These are phyloP conservation scores for Sebastes minor DNA, from an alignment of 2,797 vertebrate species.

Conservation along the genomic window DNA sequence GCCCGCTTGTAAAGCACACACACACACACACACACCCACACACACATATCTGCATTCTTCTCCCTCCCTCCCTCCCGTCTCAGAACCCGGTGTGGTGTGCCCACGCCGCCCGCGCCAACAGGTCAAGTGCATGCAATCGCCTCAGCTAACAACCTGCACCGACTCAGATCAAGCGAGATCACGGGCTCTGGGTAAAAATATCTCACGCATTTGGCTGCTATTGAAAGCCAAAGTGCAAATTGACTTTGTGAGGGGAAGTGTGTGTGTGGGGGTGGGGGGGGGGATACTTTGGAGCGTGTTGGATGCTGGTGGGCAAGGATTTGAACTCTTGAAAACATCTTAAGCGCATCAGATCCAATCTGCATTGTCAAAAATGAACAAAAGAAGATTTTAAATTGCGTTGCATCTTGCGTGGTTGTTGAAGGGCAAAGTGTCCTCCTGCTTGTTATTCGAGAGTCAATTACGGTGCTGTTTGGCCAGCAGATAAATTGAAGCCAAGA, in stretches of 20 bases:
- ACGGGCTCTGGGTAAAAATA: slow-evolving; percentile 67
- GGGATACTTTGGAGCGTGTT: not conserved
- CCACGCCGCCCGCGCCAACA: slow-evolving; percentile 51
- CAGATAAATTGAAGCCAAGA: slow-evolving; percentile 55
- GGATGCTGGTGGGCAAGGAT: slow-evolving; percentile 33
- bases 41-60: slow-evolving; percentile 14
- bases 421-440: slow-evolving; percentile 43
- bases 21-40: not conserved
- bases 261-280: not conserved
- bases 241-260: slow-evolving; percentile 16
- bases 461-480: slow-evolving; percentile 53
- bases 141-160: slow-evolving; percentile 63
- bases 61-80: slow-evolving; percentile 19
- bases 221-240: slow-evolving; percentile 68
- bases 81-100: slow-evolving; percentile 31
- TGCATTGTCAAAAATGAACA: slow-evolving; percentile 31
- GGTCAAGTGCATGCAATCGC: slow-evolving; percentile 76
- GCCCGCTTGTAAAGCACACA: not conserved
- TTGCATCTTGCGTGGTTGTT: slow-evolving; percentile 3
- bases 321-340: slow-evolving; percentile 52
- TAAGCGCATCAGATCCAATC: slow-evolving; percentile 41
- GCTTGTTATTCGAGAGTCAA: slow-evolving; percentile 60
- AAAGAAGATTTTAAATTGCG: slow-evolving; percentile 32
- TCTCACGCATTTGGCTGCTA: slow-evolving; percentile 46
- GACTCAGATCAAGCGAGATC: slow-evolving; percentile 69